These are phyloP conservation scores for Acronicta aceris DNA, from an alignment of 2,888 invertebrate genomes.

Conservation along the genomic window DNA sequence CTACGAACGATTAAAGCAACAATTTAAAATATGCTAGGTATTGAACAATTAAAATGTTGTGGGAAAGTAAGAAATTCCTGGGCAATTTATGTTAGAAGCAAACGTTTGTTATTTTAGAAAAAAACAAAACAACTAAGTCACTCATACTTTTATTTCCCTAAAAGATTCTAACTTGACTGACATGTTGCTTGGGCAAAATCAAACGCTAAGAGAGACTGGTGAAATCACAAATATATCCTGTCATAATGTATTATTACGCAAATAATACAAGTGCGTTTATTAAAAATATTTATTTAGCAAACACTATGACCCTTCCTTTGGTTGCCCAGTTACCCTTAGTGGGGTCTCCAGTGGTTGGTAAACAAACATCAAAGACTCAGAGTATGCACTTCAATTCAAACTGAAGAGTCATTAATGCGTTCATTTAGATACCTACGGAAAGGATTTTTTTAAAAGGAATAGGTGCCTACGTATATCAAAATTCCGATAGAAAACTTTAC, in stretches of 20 bases:
- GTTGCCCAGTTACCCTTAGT: slow-evolving; percentile 59
- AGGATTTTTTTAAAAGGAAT: too few relatives aligned
- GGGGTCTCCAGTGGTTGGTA: slow-evolving; percentile 74
- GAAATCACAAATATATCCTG: slow-evolving; percentile 53
- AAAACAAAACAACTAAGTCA: too few relatives aligned
- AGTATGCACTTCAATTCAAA: slow-evolving; percentile 53
- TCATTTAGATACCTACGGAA: slow-evolving; percentile 46
- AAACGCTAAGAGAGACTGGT: slow-evolving; percentile 15
- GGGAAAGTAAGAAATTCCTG: slow-evolving; percentile 14
- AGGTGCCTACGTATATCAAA: neutral
- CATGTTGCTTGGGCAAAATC: neutral
- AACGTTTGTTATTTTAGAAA: too few relatives aligned
- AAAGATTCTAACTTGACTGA: neutral
- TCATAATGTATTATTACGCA: slow-evolving; percentile 78
- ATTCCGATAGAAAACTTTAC: too few relatives aligned
- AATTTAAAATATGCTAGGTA: slow-evolving; percentile 24
- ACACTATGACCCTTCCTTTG: slow-evolving; percentile 67
- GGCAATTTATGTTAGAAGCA: neutral
- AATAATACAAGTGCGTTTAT: slow-evolving; percentile 78
- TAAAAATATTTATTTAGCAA: slow-evolving; percentile 82
- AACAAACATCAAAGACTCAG: slow-evolving; percentile 81
- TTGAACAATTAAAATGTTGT: slow-evolving; percentile 28
- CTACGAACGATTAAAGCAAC: slow-evolving; percentile 41
- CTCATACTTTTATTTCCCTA: too few relatives aligned
- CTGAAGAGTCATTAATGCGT: slow-evolving; percentile 61